Evolutionary conservation across 2,113 vertebrate genomes (phyloP).

Genomic region (Macrotis lagotis): DNA sequence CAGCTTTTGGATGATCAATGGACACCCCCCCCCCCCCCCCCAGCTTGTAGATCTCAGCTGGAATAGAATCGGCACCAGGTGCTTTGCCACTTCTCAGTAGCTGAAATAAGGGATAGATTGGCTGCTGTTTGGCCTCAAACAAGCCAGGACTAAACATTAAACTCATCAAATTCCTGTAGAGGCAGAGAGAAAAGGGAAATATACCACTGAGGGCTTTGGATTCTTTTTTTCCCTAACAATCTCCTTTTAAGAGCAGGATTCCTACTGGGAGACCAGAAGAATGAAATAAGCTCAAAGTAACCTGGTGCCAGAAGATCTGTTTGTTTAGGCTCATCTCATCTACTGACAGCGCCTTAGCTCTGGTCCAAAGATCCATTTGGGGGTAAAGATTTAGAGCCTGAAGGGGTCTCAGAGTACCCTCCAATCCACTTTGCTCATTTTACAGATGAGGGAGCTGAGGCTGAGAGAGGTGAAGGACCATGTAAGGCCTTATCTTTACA

Average conservation of each 20-base stretch:
- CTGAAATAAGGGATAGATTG: constrained; percentile 65
- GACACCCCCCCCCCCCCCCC: too few species aligned
- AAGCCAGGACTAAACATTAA: constrained; percentile 51
- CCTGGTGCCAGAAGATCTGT: background rate
- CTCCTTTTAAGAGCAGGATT: background rate
- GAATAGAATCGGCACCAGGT: too few species aligned
- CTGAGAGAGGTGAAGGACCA: background rate
- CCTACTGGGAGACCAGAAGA: background rate
- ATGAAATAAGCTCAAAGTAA: background rate
- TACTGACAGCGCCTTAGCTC: background rate
- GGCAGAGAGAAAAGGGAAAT: background rate
- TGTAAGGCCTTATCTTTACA: background rate
- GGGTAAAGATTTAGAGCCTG: background rate
- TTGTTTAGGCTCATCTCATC: background rate
- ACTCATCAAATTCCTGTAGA: background rate
- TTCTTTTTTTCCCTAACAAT: background rate
- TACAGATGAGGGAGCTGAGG: too few species aligned
- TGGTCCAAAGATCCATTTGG: accelerated
- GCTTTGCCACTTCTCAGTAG: constrained; percentile 33
- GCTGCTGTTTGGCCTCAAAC: constrained; percentile 59
- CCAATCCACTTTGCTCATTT: accelerated
- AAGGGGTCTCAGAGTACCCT: background rate
- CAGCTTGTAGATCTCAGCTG: too few species aligned
- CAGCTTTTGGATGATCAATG: too few species aligned
- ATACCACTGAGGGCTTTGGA: background rate